phyloP scores from a whole-genome alignment of 64 coral and sea anemone species.

The Stichodactyla mertensii region DNA sequence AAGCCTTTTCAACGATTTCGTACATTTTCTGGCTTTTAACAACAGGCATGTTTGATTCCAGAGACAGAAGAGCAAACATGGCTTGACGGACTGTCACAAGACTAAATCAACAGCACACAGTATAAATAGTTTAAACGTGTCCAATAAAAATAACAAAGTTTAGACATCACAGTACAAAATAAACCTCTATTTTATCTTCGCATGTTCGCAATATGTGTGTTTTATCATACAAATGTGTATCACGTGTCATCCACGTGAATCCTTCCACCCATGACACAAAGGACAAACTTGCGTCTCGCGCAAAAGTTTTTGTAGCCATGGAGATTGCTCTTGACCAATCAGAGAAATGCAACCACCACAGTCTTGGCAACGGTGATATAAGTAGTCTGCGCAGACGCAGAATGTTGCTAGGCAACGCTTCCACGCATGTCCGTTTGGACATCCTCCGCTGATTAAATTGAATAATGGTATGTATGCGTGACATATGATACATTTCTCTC shows the following conservation, averaged over 20 bases:
- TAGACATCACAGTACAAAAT: background rate
- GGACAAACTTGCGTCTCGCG: background rate
- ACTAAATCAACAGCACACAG: background rate
- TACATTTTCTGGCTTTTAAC: background rate
- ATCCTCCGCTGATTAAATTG: background rate
- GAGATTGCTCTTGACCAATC: conserved; percentile 7
- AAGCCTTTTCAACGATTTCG: background rate
- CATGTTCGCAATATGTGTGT: background rate
- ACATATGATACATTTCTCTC: conserved; percentile 4
- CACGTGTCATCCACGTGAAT: background rate
- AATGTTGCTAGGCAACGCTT: conserved; percentile 3
- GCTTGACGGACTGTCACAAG: background rate
- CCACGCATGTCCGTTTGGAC: background rate
- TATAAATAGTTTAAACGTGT: background rate
- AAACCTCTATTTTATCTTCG: background rate
- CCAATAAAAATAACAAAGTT: background rate
- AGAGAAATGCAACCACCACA: conserved; percentile 7
- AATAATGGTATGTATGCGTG: background rate
- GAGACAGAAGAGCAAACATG: background rate
- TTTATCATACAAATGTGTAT: background rate
- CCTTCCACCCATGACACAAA: conserved; percentile 13
- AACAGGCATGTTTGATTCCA: background rate
- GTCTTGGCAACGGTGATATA: conserved; percentile 17
- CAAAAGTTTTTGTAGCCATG: background rate
- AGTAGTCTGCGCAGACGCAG: conserved; percentile 4